Percentiles rank a stretch among this genome's conserved stretches.
Conservation (phyloP, 2,888 invertebrate species). For the Plagodis dolabraria region DNA sequence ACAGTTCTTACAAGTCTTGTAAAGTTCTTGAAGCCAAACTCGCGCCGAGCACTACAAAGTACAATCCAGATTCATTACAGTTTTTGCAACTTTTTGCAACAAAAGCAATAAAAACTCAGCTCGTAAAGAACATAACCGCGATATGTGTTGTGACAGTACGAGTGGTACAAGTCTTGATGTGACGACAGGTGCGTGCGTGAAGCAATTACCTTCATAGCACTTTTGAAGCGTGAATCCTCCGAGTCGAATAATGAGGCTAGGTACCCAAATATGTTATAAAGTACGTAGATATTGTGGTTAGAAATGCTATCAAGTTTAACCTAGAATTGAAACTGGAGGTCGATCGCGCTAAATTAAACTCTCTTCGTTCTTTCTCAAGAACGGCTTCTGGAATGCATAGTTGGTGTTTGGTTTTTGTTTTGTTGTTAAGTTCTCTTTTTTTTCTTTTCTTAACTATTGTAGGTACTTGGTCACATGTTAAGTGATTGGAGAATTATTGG, state of each 20-base stretch:
- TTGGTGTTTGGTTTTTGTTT: too few species aligned
- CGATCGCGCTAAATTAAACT: too few species aligned
- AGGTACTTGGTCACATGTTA: too few species aligned
- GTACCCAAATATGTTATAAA: neutral
- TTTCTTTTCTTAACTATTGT: too few species aligned
- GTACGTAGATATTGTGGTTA: neutral
- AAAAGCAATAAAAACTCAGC: conserved; percentile 8
- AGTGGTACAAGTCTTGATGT: conserved; percentile 13
- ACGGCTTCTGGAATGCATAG: too few species aligned
- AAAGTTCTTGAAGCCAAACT: neutral
- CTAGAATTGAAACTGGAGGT: too few species aligned
- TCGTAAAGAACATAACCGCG: conserved; percentile 7
- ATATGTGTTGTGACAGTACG: conserved; percentile 21
- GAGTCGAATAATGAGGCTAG: conserved; percentile 3
- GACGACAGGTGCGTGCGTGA: conserved; percentile 24
- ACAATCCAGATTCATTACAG: neutral
- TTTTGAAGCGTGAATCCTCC: conserved; percentile 29
- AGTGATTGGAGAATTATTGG: too few species aligned
- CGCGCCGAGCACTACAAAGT: neutral
- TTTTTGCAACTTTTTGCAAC: conserved; percentile 10
- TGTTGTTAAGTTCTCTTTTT: too few species aligned
- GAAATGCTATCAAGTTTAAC: too few species aligned
- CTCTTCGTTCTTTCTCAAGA: too few species aligned
- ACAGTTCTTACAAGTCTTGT: too few species aligned
- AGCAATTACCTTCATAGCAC: conserved; percentile 18